Evolutionary conservation across 2,113 vertebrate species (phyloP).

Genomic region (Antechinus stuartii): DNA sequence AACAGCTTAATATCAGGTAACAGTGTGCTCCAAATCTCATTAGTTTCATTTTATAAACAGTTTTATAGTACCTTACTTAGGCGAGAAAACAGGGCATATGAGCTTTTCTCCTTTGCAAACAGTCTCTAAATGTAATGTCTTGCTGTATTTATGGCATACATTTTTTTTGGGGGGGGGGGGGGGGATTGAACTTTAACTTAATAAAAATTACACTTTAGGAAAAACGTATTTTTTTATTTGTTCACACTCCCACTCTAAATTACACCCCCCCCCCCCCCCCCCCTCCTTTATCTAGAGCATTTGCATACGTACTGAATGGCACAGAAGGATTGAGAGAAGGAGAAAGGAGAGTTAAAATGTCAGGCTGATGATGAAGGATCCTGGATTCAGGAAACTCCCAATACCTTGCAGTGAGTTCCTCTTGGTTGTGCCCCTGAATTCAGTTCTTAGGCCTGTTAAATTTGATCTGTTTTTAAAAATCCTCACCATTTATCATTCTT

Average conservation of each 20-base stretch:
- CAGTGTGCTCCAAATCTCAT: constrained; percentile 94
- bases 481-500: constrained; percentile 75
- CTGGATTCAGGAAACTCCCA: constrained; percentile 24
- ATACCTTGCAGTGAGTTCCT: constrained; percentile 51
- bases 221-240: too few species aligned
- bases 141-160: constrained; percentile 67
- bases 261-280: constrained; percentile 1
- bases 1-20: constrained; percentile 95
- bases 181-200: too few species aligned
- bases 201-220: too few species aligned
- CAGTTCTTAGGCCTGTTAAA: constrained; percentile 77
- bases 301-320: constrained; percentile 25
- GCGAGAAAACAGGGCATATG: constrained; percentile 83
- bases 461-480: constrained; percentile 66
- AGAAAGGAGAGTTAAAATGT: constrained; percentile 72
- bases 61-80: constrained; percentile 89
- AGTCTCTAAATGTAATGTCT: constrained; percentile 72
- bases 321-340: background rate
- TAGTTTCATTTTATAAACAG: constrained; percentile 99
- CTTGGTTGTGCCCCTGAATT: constrained; percentile 52
- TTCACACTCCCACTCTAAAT: constrained; percentile 49
- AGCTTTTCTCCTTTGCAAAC: constrained; percentile 75
- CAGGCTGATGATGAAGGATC: constrained; percentile 74
- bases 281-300: constrained; percentile 26
- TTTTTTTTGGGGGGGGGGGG: constrained; percentile 41